Percentiles rank a stretch among this genome's conserved stretches.
Evolutionary conservation across 2,113 vertebrate species (phyloP).

Genomic region (Nesogale talazaci): DNA sequence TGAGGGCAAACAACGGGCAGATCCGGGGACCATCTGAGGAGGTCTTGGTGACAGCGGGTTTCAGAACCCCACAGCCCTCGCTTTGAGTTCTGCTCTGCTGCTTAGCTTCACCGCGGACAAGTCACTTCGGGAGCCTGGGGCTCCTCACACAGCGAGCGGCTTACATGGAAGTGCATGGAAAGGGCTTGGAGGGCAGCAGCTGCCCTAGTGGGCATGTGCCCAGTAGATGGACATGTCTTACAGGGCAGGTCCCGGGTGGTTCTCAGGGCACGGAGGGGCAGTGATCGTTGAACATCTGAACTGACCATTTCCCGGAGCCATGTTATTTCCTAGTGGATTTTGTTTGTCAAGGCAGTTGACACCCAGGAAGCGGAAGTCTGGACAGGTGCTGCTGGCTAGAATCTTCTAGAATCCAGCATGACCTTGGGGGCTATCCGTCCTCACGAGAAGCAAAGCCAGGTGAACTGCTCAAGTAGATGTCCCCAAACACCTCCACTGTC

Average conservation of each 20-base stretch:
- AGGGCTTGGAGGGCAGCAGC: not conserved
- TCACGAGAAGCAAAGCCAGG: not conserved
- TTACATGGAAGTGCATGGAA: not conserved
- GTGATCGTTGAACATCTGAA: not conserved
- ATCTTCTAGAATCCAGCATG: not conserved
- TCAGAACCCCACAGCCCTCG: not conserved
- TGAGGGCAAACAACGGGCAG: not conserved
- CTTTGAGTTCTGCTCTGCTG: not conserved
- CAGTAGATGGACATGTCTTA: not conserved
- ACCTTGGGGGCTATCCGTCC: not conserved
- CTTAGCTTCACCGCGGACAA: constrained; percentile 11
- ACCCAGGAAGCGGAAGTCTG: not conserved
- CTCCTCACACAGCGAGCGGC: constrained; percentile 17
- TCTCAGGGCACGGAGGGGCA: not conserved
- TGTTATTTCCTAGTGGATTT: not conserved
- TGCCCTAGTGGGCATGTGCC: not conserved
- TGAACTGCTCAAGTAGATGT: not conserved
- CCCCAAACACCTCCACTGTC: not conserved
- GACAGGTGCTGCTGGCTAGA: not conserved
- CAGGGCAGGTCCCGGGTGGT: not conserved
- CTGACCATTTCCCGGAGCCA: not conserved
- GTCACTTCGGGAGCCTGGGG: not conserved
- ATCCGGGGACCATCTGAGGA: not conserved
- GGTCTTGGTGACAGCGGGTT: not conserved
- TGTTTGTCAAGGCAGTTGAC: constrained; percentile 21